Conservation (phyloP, 2,113 vertebrate genomes). For the Syngnathus scovelli region DNA sequence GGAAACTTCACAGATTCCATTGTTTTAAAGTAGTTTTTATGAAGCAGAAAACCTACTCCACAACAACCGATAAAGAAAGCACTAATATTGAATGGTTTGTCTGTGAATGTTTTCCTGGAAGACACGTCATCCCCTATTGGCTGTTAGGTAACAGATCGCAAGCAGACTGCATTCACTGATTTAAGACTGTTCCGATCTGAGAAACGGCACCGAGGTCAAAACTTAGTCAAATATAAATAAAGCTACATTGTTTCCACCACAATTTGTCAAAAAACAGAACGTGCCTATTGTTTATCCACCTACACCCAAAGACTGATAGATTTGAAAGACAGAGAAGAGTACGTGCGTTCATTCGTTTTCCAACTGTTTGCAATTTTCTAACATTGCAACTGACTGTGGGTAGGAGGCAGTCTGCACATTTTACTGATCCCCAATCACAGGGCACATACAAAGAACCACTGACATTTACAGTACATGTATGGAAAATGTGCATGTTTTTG, state of each 20-base stretch:
- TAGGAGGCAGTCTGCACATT: neutral
- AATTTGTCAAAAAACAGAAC: conserved; percentile 17
- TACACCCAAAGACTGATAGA: neutral
- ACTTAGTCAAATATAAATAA: conserved; percentile 32
- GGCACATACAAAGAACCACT: neutral
- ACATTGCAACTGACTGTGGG: neutral
- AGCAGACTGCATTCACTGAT: conserved; percentile 21
- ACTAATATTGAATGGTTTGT: conserved; percentile 8
- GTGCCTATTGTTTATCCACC: conserved; percentile 23
- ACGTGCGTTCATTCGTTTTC: neutral
- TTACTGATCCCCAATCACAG: neutral
- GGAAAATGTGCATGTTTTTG: no score
- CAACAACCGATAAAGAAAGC: neutral
- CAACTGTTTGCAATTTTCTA: neutral
- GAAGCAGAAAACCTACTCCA: neutral
- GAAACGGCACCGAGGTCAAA: conserved; percentile 12
- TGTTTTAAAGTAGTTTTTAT: neutral
- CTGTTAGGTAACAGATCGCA: conserved; percentile 38
- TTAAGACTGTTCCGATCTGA: conserved; percentile 33
- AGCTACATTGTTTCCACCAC: neutral
- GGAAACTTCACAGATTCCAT: conserved; percentile 5
- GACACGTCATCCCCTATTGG: conserved; percentile 1
- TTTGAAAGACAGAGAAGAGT: neutral
- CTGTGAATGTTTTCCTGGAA: conserved; percentile 28
- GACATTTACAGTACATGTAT: no score